These are phyloP conservation scores for Acromyrmex heyeri DNA, from an alignment of 1,140 invertebrate species.

Conservation along the genomic window DNA sequence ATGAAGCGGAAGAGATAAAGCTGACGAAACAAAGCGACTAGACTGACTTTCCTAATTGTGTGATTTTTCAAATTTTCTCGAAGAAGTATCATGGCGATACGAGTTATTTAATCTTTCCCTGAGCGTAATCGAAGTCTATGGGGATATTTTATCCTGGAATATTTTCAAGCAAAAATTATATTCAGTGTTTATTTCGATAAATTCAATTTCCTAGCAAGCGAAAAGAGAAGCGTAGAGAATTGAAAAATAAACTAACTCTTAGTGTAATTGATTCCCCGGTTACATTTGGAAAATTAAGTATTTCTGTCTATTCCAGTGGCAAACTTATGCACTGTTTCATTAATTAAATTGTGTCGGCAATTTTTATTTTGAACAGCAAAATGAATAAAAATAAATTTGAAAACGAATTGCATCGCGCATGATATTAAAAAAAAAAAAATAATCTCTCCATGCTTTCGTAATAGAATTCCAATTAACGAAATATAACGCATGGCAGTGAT, in stretches of 20 bases:
- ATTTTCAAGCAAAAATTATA: not conserved
- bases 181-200: conserved; percentile 1
- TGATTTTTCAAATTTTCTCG: conserved; percentile 50
- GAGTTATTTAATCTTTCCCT: not conserved
- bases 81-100: conserved; percentile 20
- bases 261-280: conserved; percentile 14
- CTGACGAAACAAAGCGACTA: conserved; percentile 47
- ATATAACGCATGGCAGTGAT: conserved; percentile 1
- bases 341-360: conserved; percentile 13
- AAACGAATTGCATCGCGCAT: conserved; percentile 8
- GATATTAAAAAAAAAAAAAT: conserved; percentile 17
- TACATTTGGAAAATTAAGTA: conserved; percentile 30
- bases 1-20: conserved; percentile 59
- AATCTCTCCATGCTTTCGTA: not conserved
- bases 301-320: not conserved
- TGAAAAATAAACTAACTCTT: not conserved
- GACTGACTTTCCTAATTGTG: conserved; percentile 24
- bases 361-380: conserved; percentile 22
- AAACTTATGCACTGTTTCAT: not conserved
- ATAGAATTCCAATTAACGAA: conserved; percentile 26
- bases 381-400: conserved; percentile 4
- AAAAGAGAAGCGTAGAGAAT: not conserved
- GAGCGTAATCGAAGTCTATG: not conserved
- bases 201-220: not conserved
- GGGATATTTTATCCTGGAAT: not conserved